These are phyloP conservation scores for Saccopteryx bilineata DNA, from an alignment of 2,113 vertebrate species.

Conservation along the genomic window DNA sequence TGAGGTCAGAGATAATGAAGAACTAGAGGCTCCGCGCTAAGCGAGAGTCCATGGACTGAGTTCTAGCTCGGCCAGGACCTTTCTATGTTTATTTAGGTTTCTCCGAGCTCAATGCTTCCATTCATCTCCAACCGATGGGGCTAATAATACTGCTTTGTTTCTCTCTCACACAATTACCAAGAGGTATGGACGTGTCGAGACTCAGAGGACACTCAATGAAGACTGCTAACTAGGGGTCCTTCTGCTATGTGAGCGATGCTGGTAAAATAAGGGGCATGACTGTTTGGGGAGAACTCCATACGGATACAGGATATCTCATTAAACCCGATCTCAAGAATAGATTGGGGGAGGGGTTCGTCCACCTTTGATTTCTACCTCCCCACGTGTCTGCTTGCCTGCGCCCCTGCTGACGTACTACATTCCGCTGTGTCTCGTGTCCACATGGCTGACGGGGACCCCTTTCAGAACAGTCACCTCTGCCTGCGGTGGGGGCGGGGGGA, in stretches of 20 bases:
- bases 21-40: not conserved
- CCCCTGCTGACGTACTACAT: not conserved
- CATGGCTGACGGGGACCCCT: not conserved
- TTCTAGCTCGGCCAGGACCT: not conserved
- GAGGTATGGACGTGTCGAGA: not conserved
- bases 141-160: not conserved
- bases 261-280: not conserved
- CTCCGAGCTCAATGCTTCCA: not conserved
- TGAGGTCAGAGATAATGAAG: not conserved
- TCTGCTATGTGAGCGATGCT: not conserved
- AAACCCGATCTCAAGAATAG: not conserved
- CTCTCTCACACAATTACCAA: not conserved
- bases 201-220: not conserved
- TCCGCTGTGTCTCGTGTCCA: not conserved
- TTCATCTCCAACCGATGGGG: not conserved
- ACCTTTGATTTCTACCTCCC: not conserved
- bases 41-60: not conserved
- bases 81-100: not conserved
- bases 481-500: not conserved
- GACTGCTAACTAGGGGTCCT: not conserved
- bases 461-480: not conserved
- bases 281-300: not conserved
- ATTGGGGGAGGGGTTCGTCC: not conserved
- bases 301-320: not conserved
- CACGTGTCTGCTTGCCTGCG: not conserved